These are phyloP conservation scores for Sinotaia quadrata DNA, from an alignment of 2,888 invertebrate genomes.

Conservation along the genomic window DNA sequence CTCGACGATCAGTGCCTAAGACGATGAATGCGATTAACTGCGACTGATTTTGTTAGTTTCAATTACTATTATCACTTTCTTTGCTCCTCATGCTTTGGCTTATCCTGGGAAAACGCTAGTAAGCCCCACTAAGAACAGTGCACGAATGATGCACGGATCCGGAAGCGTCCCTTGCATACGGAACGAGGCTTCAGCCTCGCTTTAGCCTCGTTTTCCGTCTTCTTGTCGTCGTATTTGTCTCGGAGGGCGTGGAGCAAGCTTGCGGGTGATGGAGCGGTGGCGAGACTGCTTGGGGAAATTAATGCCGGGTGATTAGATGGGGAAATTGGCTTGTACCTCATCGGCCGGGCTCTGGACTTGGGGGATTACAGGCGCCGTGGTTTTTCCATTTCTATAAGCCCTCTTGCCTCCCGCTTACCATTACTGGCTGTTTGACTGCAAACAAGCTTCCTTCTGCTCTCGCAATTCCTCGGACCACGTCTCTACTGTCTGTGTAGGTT, in stretches of 20 bases:
- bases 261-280: slow-evolving; percentile 30
- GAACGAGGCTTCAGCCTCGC: slow-evolving; percentile 13
- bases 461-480: slow-evolving; percentile 3
- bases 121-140: slow-evolving; percentile 19
- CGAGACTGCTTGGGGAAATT: slow-evolving; percentile 37
- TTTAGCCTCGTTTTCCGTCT: slow-evolving; percentile 26
- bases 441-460: slow-evolving; percentile 29
- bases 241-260: slow-evolving; percentile 21
- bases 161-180: slow-evolving; percentile 27
- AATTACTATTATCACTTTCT: slow-evolving; percentile 28
- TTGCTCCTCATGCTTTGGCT: slow-evolving; percentile 30
- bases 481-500: neutral
- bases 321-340: slow-evolving; percentile 60
- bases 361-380: slow-evolving; percentile 30
- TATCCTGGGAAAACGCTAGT: slow-evolving; percentile 24
- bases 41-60: slow-evolving; percentile 29
- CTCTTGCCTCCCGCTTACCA: slow-evolving; percentile 30
- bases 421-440: slow-evolving; percentile 33
- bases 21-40: slow-evolving; percentile 20
- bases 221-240: slow-evolving; percentile 29
- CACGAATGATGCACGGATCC: slow-evolving; percentile 19
- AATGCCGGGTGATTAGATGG: slow-evolving; percentile 54
- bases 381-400: slow-evolving; percentile 32
- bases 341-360: slow-evolving; percentile 31
- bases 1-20: slow-evolving; percentile 9